Percentiles rank a stretch among this genome's conserved stretches.
These are phyloP conservation scores for Discoglossus pictus DNA, from an alignment of 2,797 vertebrate genomes.

Conservation along the genomic window DNA sequence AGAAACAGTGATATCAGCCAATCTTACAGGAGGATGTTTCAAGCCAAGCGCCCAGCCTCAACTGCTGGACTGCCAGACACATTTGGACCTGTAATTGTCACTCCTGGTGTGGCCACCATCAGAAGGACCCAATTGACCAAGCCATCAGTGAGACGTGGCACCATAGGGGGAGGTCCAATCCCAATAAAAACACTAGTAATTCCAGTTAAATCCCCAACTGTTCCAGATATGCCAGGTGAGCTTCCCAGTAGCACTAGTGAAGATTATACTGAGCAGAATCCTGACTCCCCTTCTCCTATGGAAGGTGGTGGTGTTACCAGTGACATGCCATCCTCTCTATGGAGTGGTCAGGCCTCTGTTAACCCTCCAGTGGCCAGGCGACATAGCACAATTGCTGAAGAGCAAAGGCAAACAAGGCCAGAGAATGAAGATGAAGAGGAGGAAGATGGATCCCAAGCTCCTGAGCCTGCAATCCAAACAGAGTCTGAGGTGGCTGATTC, in stretches of 20 bases:
- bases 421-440: slow-evolving; percentile 70
- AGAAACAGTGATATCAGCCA: slow-evolving; percentile 97
- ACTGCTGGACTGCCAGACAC: slow-evolving; percentile 91
- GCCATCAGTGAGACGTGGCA: slow-evolving; percentile 70
- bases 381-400: slow-evolving; percentile 63
- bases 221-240: slow-evolving; percentile 84
- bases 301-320: slow-evolving; percentile 57
- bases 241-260: slow-evolving; percentile 79
- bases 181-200: slow-evolving; percentile 89
- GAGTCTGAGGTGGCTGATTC: slow-evolving; percentile 58
- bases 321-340: slow-evolving; percentile 70
- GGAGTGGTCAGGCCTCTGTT: slow-evolving; percentile 85
- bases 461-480: slow-evolving; percentile 21
- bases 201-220: slow-evolving; percentile 90
- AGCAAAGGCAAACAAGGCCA: slow-evolving; percentile 65
- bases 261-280: slow-evolving; percentile 70
- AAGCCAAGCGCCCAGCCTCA: slow-evolving; percentile 95
- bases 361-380: slow-evolving; percentile 79
- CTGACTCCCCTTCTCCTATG: slow-evolving; percentile 65
- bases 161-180: slow-evolving; percentile 75
- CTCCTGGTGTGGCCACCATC: slow-evolving; percentile 76
- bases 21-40: slow-evolving; percentile 95
- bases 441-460: slow-evolving; percentile 59
- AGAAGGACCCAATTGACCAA: slow-evolving; percentile 78
- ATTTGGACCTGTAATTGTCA: slow-evolving; percentile 72